A percentile compares a stretch with the other conserved stretches of the same genome.
phyloP scores from a whole-genome alignment of 2,113 vertebrate genomes.

The Corythornis madagascariensis region DNA sequence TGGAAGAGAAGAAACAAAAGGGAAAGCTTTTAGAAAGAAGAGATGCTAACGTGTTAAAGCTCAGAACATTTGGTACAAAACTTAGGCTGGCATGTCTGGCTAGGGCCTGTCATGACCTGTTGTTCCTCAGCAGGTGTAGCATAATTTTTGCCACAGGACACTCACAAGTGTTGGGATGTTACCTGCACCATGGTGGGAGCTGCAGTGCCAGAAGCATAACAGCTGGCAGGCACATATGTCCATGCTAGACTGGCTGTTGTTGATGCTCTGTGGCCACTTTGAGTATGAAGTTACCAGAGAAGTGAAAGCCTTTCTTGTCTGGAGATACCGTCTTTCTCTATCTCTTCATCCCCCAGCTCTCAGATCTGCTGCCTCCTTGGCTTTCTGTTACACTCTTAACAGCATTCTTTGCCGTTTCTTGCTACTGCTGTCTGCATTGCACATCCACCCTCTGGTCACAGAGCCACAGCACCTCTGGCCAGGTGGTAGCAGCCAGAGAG shows the following conservation, averaged over 20 bases:
- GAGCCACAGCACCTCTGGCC: background rate
- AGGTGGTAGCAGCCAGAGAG: background rate
- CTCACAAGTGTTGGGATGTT: fast-evolving
- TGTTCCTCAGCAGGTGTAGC: background rate
- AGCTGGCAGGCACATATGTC: background rate
- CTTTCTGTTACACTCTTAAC: background rate
- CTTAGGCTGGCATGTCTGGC: background rate
- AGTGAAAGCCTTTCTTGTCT: background rate
- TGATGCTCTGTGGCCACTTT: background rate
- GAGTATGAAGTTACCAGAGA: background rate
- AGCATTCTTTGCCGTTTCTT: background rate
- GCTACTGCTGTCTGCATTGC: background rate
- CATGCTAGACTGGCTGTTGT: background rate
- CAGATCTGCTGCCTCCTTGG: background rate
- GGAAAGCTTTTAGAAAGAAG: background rate
- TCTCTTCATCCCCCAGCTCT: background rate
- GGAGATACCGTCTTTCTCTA: background rate
- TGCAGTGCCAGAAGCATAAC: background rate
- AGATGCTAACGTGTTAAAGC: background rate
- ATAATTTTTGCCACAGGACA: background rate
- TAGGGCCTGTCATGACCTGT: background rate
- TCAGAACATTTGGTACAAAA: background rate
- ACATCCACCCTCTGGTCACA: background rate
- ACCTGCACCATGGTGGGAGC: background rate
- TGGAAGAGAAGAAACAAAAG: background rate